Conservation (phyloP, 2,888 invertebrate species). For the Spisula solida region DNA sequence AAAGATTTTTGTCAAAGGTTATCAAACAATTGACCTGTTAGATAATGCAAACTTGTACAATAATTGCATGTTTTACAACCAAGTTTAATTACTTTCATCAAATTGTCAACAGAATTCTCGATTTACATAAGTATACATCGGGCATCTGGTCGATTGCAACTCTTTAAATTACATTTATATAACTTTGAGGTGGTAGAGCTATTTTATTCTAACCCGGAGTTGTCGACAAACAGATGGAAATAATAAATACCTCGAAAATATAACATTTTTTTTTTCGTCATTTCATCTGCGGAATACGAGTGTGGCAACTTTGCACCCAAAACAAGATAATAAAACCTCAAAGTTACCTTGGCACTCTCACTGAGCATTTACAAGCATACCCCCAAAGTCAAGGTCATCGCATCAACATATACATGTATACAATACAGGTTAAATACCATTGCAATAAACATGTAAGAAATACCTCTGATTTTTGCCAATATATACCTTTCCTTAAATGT, state of each 20-base stretch:
- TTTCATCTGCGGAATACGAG: neutral
- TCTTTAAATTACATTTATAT: no score
- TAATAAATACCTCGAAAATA: conserved; percentile 1
- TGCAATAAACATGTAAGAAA: conserved; percentile 52
- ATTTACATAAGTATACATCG: no score
- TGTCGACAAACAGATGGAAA: neutral
- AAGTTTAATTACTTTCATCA: no score
- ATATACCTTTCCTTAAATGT: conserved; percentile 66
- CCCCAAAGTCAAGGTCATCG: neutral
- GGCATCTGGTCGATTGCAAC: no score
- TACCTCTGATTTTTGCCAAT: conserved; percentile 49
- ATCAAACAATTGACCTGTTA: no score
- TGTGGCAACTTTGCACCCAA: neutral
- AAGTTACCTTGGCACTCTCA: neutral
- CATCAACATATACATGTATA: neutral
- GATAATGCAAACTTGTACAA: no score
- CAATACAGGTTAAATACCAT: conserved; percentile 26
- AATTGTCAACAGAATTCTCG: no score
- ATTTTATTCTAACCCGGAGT: no score
- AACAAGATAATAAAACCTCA: conserved; percentile 20
- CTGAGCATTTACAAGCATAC: neutral
- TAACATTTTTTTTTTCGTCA: neutral
- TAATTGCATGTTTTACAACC: no score
- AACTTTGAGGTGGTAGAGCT: no score
- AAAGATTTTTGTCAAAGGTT: no score